Conservation (phyloP, 2,888 invertebrate genomes). For the Caenorhabditis afra region DNA sequence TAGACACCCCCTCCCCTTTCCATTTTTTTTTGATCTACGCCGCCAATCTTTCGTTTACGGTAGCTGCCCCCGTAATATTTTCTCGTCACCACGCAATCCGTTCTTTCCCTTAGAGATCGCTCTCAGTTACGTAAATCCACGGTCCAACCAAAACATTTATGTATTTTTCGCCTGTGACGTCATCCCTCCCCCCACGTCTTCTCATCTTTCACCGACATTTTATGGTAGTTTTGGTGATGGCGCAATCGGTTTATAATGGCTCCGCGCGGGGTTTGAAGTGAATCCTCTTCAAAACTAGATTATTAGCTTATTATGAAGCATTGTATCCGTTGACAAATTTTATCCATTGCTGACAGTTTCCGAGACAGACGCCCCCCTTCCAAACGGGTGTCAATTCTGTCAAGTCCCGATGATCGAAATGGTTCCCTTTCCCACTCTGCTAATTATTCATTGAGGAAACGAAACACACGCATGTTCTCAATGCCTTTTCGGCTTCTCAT, state of each 20-base stretch:
- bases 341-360: too few relatives aligned
- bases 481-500: background rate
- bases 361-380: too few relatives aligned
- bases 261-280: too few relatives aligned
- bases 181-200: conserved; percentile 8
- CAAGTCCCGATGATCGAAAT: too few relatives aligned
- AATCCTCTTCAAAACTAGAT: too few relatives aligned
- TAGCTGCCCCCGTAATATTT: background rate
- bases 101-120: background rate
- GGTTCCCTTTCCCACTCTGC: too few relatives aligned
- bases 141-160: conserved; percentile 40
- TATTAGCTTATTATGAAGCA: too few relatives aligned
- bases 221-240: conserved; percentile 3
- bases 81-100: too few relatives aligned
- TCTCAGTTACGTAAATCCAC: conserved; percentile 16
- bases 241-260: too few relatives aligned
- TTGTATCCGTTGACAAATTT: too few relatives aligned
- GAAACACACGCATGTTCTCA: background rate
- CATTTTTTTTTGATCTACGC: conserved; percentile 5
- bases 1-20: too few relatives aligned
- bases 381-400: too few relatives aligned
- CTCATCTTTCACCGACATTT: conserved; percentile 44
- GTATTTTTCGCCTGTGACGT: conserved; percentile 29
- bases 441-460: conserved; percentile 4
- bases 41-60: conserved; percentile 7